Evolutionary conservation across 92 coral and sea anemone species (phyloP), one percentile per base, ranked within the genome.

Genomic region (Zoanthus sansibaricus): DNA sequence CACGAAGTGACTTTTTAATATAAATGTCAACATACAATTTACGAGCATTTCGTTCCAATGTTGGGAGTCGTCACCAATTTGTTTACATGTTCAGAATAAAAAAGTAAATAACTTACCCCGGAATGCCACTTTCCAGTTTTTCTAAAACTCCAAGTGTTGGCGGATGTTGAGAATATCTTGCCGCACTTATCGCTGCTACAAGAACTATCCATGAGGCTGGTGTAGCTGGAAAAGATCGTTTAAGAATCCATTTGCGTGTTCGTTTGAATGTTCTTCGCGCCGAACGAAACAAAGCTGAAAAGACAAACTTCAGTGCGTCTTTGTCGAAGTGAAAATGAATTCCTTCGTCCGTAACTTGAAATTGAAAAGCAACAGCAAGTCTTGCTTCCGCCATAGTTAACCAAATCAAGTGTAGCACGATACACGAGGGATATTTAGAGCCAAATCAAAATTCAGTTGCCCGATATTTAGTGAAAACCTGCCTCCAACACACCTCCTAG

Each of bases 311-410:
- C 61, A 96, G 87, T 1, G 96, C 95, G 77, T 95, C 93, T 88
- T 91, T 93, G 90, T 97, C 92, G 83, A 92, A 89, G 86, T 97
- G 97, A 44, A 97, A 86, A 52, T 92, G 86, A 7, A 95, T 86
- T 56, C 99, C 99, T 64, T 97, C 97, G 42, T 97, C 99, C 18
- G 95, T 93, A 21, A 97, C 98, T 86, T 94, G 98, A 66, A 97
- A 88, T 83, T 97, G 99, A 77, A 97, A 93, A 32, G 95, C 99
- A 0, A 97, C 99, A 37, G 98, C 99, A 72, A 97, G 98, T 61
- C 99, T 90, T 33, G 99, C 99, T 97, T 97, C 99, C 20, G 99
- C 99, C 99, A 97, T 96, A 82, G 18, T 88, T 58, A 21, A 68
- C 13, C n/a, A 11, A 4, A 2, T 66, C 11, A 11, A 14, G 56